Conservation (phyloP, 2,888 invertebrate species). For the Oithona nana region DNA sequence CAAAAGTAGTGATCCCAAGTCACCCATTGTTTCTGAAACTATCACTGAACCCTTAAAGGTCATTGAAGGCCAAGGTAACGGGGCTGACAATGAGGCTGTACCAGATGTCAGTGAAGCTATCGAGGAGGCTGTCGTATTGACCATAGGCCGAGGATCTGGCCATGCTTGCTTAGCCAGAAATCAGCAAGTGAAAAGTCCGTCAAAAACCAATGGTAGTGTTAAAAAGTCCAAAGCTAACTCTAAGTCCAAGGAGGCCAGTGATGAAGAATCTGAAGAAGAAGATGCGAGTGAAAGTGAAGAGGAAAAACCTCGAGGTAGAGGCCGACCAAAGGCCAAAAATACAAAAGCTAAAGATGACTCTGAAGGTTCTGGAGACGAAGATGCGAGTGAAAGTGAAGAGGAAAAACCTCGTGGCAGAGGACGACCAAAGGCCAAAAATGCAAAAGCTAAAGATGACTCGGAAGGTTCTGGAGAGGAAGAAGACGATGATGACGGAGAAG, state of each 20-base stretch:
- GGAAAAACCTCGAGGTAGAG: not conserved
- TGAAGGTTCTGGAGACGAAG: constrained; percentile 24
- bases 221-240: not conserved
- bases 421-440: not conserved
- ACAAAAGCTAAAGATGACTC: not conserved
- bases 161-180: not conserved
- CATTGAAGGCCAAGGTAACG: constrained; percentile 8
- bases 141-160: not conserved
- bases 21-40: not conserved
- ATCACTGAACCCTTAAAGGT: not conserved
- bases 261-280: not conserved
- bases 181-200: not conserved
- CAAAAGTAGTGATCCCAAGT: not conserved
- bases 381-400: constrained; percentile 19
- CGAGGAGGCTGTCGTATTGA: not conserved
- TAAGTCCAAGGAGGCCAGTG: not conserved
- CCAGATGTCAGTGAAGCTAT: not conserved
- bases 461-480: constrained; percentile 24
- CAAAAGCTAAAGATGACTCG: constrained; percentile 16
- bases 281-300: not conserved
- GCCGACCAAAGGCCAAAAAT: not conserved
- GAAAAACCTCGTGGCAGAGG: not conserved
- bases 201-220: not conserved
- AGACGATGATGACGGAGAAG: constrained; percentile 19
- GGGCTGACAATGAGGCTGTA: constrained; percentile 1